Conservation (phyloP, 2,888 invertebrate genomes). For the Drosophila nr. medialis region DNA sequence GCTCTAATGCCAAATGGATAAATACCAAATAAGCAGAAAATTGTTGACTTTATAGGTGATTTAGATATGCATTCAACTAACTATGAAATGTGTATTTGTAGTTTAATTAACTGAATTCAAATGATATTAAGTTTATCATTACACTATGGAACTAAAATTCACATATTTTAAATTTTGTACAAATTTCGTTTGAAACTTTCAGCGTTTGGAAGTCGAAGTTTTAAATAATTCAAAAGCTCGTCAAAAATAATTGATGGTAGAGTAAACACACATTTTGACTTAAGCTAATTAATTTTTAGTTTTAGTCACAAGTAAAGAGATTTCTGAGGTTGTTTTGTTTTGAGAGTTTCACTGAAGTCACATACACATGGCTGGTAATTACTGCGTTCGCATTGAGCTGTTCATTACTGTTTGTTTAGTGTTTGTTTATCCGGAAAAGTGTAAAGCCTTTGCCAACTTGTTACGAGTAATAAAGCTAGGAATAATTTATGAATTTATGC, state of each 20-base stretch:
- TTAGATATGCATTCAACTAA: background rate
- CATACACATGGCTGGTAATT: slow-evolving; percentile 3
- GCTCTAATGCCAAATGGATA: background rate
- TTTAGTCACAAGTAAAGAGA: slow-evolving; percentile 2
- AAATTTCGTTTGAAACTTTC: background rate
- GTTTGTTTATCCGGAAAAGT: slow-evolving; percentile 17
- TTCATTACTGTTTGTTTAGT: slow-evolving; percentile 18
- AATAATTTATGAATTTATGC: slow-evolving; percentile 66
- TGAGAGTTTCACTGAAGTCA: background rate
- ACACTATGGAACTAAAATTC: background rate
- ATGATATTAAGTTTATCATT: background rate
- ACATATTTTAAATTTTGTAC: background rate
- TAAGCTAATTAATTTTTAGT: slow-evolving; percentile 23
- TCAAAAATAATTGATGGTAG: background rate
- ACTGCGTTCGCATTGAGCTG: slow-evolving; percentile 1
- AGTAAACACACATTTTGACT: background rate
- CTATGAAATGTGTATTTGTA: slow-evolving; percentile 9
- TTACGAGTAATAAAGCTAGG: slow-evolving; percentile 22
- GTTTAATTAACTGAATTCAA: slow-evolving; percentile 1
- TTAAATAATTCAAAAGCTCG: background rate
- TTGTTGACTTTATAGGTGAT: slow-evolving; percentile 41
- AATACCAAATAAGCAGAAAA: slow-evolving; percentile 29
- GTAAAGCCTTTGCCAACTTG: slow-evolving; percentile 23
- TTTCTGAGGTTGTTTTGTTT: background rate
- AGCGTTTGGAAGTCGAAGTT: background rate